These are phyloP conservation scores for Chrysogorgia sp. DNA, from an alignment of 92 coral and sea anemone species.

Conservation along the genomic window DNA sequence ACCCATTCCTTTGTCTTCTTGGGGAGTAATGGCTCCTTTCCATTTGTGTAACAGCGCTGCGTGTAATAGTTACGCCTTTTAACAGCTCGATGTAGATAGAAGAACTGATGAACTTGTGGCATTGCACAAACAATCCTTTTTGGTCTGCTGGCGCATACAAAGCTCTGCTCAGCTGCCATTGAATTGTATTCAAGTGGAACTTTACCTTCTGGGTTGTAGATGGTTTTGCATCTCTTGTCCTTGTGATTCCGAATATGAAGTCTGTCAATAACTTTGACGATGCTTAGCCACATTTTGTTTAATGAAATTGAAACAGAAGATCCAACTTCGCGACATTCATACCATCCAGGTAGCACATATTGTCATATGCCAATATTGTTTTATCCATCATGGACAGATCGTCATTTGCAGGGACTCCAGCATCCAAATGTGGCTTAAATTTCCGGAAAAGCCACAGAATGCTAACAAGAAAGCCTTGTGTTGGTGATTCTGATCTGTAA, in stretches of 20 bases:
- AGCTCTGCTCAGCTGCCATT: constrained; percentile 52
- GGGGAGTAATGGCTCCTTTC: neutral
- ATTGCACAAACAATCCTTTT: constrained; percentile 48
- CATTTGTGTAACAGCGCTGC: neutral
- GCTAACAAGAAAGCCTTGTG: constrained; percentile 47
- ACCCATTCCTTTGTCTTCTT: neutral
- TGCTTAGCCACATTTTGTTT: neutral
- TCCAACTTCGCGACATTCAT: neutral
- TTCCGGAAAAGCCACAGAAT: constrained; percentile 45
- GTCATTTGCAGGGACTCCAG: constrained; percentile 15
- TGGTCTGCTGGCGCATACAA: constrained; percentile 51
- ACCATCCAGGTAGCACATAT: neutral
- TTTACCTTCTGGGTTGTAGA: constrained; percentile 1
- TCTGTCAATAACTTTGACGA: neutral
- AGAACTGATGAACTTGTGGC: constrained; percentile 53
- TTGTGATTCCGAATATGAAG: neutral
- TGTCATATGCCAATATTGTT: constrained; percentile 15
- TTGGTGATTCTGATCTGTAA: constrained; percentile 52
- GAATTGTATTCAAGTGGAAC: constrained; percentile 34
- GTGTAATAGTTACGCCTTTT: constrained; percentile 16
- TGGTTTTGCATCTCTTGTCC: neutral
- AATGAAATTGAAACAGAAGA: neutral
- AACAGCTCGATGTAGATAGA: constrained; percentile 43
- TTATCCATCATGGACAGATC: neutral
- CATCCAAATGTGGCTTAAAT: constrained; percentile 38